Evolutionary conservation across 2,888 invertebrate genomes (phyloP).

Genomic region (Calephelis perditalis): DNA sequence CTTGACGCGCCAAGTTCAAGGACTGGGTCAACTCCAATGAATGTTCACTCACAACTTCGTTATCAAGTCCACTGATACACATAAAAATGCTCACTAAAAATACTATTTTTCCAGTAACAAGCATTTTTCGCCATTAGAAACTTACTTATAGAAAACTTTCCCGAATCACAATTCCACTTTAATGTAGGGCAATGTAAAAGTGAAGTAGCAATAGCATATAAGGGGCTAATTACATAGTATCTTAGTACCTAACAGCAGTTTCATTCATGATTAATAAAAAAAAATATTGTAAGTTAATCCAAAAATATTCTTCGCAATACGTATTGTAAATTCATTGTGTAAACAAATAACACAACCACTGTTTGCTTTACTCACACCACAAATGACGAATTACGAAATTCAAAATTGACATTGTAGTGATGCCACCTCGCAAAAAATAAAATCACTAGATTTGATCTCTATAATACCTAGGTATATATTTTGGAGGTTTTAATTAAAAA

Average conservation of each 20-base stretch:
- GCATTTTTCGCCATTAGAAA: constrained; percentile 51
- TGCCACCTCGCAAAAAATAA: too few relatives aligned
- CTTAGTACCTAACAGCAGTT: background rate
- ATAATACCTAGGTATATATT: too few relatives aligned
- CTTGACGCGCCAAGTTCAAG: constrained; percentile 80
- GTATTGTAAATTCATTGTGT: background rate
- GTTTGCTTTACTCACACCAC: background rate
- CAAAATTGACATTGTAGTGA: too few relatives aligned
- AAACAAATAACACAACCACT: background rate
- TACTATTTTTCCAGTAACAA: constrained; percentile 40
- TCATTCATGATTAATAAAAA: background rate
- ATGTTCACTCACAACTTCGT: constrained; percentile 47
- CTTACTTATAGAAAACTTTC: constrained; percentile 52
- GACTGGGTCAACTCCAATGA: constrained; percentile 80
- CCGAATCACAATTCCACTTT: constrained; percentile 40
- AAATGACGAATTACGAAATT: too few relatives aligned
- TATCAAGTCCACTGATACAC: constrained; percentile 47
- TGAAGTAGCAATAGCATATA: background rate
- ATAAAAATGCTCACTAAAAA: constrained; percentile 46
- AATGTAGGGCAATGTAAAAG: constrained; percentile 51
- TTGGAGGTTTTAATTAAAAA: too few relatives aligned
- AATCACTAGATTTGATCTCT: too few relatives aligned
- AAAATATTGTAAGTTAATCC: background rate
- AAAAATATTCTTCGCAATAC: background rate
- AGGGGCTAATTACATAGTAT: background rate